Percentiles rank a stretch among this genome's conserved stretches.
Evolutionary conservation across 2,888 invertebrate genomes (phyloP).

Genomic region (Emmelina monodactyla): DNA sequence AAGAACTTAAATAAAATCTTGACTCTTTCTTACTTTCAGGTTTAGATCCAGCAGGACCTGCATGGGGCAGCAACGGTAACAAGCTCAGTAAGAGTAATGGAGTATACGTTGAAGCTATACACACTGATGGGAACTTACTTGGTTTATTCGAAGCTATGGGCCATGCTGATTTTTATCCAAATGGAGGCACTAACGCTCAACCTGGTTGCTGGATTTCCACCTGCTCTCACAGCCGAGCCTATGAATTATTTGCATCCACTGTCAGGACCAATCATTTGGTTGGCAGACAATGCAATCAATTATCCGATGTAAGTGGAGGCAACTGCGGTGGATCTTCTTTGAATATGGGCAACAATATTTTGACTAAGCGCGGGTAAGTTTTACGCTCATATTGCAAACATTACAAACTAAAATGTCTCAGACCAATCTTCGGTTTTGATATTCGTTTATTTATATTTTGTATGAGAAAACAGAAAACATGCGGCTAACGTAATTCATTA

Average conservation of each 20-base stretch:
- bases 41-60: conserved; percentile 43
- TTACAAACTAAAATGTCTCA: not conserved
- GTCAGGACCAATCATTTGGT: conserved; percentile 31
- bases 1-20: not conserved
- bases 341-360: conserved; percentile 31
- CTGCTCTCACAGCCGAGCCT: conserved; percentile 41
- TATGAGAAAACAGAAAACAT: not conserved
- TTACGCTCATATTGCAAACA: too few relatives aligned
- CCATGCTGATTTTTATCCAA: conserved; percentile 45
- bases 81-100: conserved; percentile 30
- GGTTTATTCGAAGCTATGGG: conserved; percentile 36
- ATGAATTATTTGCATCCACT: conserved; percentile 32
- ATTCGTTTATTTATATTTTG: not conserved
- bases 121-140: conserved; percentile 38
- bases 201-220: conserved; percentile 32
- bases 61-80: conserved; percentile 29
- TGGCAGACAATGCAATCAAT: conserved; percentile 27
- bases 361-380: conserved; percentile 25
- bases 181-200: conserved; percentile 40
- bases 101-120: conserved; percentile 41
- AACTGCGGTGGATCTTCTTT: conserved; percentile 24
- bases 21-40: conserved; percentile 20
- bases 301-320: conserved; percentile 26
- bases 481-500: too few relatives aligned
- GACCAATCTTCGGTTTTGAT: not conserved